Conservation (phyloP, 2,888 invertebrate genomes). For the Agrochola circellaris region DNA sequence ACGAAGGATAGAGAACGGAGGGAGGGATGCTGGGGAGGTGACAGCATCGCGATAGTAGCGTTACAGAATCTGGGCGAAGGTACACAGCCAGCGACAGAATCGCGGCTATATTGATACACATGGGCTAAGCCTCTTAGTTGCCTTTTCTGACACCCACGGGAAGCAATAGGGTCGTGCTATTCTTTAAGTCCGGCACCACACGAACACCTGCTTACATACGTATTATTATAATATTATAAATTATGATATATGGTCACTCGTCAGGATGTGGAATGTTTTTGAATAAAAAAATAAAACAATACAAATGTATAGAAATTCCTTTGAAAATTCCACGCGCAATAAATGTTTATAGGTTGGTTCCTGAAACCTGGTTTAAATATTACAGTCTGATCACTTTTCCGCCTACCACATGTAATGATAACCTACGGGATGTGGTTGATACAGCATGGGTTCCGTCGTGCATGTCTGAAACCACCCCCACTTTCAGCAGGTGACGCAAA, state of each 20-base stretch:
- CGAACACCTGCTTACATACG: background rate
- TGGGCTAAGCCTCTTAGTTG: no score
- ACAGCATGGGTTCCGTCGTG: background rate
- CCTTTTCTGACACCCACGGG: no score
- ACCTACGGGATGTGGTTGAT: background rate
- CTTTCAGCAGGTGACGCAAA: background rate
- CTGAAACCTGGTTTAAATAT: background rate
- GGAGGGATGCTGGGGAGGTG: no score
- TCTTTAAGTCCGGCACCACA: no score
- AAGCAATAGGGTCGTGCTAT: no score
- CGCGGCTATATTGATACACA: no score
- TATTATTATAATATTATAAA: background rate
- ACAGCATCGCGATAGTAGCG: no score
- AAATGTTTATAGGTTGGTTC: background rate
- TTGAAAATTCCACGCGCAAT: background rate
- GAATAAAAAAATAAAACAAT: background rate
- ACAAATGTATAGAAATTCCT: background rate
- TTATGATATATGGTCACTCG: background rate
- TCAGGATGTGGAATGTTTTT: background rate
- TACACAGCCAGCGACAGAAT: no score
- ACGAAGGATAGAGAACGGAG: no score
- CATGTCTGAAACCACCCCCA: background rate
- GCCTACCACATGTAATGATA: slow-evolving; percentile 6
- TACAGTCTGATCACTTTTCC: background rate
- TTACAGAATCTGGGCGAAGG: no score